A percentile compares a stretch with the other conserved stretches of the same genome.
These are phyloP conservation scores for Tricholauxania praeusta DNA, from an alignment of 2,888 invertebrate species.

Conservation along the genomic window DNA sequence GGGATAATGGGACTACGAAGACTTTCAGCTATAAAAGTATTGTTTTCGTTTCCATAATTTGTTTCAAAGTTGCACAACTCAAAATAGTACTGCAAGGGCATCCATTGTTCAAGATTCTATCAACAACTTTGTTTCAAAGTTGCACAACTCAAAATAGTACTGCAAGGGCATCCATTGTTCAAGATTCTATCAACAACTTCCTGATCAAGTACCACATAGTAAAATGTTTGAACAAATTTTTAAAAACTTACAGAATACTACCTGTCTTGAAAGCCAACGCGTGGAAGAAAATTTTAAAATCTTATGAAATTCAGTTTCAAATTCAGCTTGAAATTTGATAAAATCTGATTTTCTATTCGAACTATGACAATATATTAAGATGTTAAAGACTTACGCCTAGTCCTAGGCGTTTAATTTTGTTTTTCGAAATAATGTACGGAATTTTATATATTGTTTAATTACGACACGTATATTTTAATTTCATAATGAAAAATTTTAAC, in stretches of 20 bases:
- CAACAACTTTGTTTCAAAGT: too few species aligned
- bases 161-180: too few species aligned
- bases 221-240: too few species aligned
- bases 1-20: too few species aligned
- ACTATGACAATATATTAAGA: slow-evolving; percentile 27
- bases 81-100: slow-evolving; percentile 16
- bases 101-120: slow-evolving; percentile 28
- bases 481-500: too few species aligned
- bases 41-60: neutral
- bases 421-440: too few species aligned
- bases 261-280: slow-evolving; percentile 2
- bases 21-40: neutral
- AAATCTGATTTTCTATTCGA: slow-evolving; percentile 13
- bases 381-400: too few species aligned
- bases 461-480: too few species aligned
- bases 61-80: neutral
- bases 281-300: slow-evolving; percentile 18
- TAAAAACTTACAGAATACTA: neutral
- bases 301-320: slow-evolving; percentile 22
- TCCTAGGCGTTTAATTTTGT: too few species aligned
- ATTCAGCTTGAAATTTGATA: slow-evolving; percentile 18
- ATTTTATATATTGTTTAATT: too few species aligned
- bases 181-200: slow-evolving; percentile 27
- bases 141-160: too few species aligned
- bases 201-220: neutral